A percentile compares a stretch with the other conserved stretches of the same genome.
Conservation (phyloP, 1,140 invertebrate species). For the Drosophila lini region DNA sequence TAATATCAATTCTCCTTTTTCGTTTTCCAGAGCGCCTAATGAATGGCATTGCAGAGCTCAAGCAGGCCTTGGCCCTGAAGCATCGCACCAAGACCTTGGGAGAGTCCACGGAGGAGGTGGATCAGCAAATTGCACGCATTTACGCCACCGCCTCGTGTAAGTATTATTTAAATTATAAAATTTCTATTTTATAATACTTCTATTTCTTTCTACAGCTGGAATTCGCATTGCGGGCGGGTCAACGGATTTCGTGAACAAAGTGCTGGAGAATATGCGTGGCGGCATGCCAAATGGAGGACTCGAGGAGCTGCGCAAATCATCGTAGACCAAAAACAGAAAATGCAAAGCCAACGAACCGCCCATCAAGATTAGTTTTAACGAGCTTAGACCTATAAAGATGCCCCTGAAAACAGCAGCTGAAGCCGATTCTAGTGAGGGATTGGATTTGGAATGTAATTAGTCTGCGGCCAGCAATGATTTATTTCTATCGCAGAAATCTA, state of each 20-base stretch:
- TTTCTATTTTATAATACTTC: no score
- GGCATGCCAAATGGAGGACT: slow-evolving; percentile 88
- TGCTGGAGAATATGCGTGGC: slow-evolving; percentile 91
- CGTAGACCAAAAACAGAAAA: slow-evolving; percentile 53
- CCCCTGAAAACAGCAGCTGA: slow-evolving; percentile 13
- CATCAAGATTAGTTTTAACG: slow-evolving; percentile 63
- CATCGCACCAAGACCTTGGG: slow-evolving; percentile 86
- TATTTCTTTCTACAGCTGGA: slow-evolving; percentile 85
- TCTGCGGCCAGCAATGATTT: slow-evolving; percentile 39
- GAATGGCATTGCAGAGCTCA: slow-evolving; percentile 88
- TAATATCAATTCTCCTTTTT: slow-evolving; percentile 15
- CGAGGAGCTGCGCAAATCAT: slow-evolving; percentile 85
- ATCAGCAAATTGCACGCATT: slow-evolving; percentile 88
- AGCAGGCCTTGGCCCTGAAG: slow-evolving; percentile 86
- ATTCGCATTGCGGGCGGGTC: slow-evolving; percentile 91
- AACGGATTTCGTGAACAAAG: slow-evolving; percentile 94
- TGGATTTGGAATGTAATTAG: slow-evolving; percentile 24
- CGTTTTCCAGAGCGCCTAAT: slow-evolving; percentile 87
- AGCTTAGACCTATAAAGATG: slow-evolving; percentile 19
- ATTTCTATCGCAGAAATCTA: background rate
- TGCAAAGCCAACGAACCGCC: slow-evolving; percentile 61
- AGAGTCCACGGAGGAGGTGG: slow-evolving; percentile 87
- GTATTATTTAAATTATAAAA: slow-evolving; percentile 51
- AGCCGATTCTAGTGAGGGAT: slow-evolving; percentile 14
- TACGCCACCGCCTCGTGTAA: slow-evolving; percentile 88